phyloP scores from a whole-genome alignment of 2,888 invertebrate species.

The Thelaira solivaga region DNA sequence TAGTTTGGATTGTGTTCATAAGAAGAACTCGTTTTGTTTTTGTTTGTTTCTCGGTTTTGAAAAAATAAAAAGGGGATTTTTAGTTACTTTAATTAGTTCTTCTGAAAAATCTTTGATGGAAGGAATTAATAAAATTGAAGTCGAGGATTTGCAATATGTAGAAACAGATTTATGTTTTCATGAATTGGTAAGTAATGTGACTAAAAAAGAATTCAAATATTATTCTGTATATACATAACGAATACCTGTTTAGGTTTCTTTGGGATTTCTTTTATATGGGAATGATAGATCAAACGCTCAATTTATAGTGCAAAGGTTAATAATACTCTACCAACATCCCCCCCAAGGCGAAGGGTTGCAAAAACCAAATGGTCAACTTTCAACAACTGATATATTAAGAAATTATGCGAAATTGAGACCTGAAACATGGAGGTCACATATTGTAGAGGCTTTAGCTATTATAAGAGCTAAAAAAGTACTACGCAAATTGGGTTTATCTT shows the following conservation, averaged over 20 bases:
- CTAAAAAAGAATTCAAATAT: background rate
- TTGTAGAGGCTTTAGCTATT: slow-evolving; percentile 79
- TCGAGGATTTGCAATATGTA: slow-evolving; percentile 74
- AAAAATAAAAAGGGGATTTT: background rate
- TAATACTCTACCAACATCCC: slow-evolving; percentile 63
- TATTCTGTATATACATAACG: background rate
- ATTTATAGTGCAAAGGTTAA: slow-evolving; percentile 71
- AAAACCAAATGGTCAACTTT: background rate
- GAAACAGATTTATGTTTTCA: slow-evolving; percentile 77
- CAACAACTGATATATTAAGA: slow-evolving; percentile 63
- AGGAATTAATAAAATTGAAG: slow-evolving; percentile 62
- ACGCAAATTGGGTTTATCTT: slow-evolving; percentile 74
- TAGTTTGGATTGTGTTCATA: no score
- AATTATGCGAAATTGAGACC: slow-evolving; percentile 69
- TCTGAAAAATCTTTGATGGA: slow-evolving; percentile 22
- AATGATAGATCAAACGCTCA: slow-evolving; percentile 67
- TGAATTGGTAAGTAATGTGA: slow-evolving; percentile 75
- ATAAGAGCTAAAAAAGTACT: slow-evolving; percentile 75
- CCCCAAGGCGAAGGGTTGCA: slow-evolving; percentile 21
- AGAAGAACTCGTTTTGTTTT: background rate
- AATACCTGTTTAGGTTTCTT: slow-evolving; percentile 68
- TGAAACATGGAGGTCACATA: slow-evolving; percentile 76
- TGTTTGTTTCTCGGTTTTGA: background rate
- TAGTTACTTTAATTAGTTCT: background rate
- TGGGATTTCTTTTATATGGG: slow-evolving; percentile 73